Base-by-base conservation (phyloP, 2,113 vertebrate genomes). In the Rhegmatorhina hoffmannsi region DNA sequence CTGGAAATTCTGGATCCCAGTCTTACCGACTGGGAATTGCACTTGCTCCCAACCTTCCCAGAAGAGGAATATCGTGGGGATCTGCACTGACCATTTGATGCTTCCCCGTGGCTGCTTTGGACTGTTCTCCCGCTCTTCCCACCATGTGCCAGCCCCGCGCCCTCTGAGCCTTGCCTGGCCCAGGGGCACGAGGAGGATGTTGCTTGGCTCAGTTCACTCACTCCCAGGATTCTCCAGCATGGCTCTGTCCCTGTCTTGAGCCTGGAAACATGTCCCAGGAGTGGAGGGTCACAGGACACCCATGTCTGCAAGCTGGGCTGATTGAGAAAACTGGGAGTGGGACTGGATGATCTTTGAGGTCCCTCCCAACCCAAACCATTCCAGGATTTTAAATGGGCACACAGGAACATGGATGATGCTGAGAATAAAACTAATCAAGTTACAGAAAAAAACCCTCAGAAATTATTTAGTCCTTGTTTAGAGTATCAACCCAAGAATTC, bases 61-160 rank as follows among this genome's bases (percentile, higher is more conserved):
- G 78, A 59, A 58, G 49, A 60, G 44, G 24, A 58, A 81, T 47
- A 23, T 3, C 0, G 0, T 18, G 64, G 58, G 46, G 60, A 19
- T 87, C 24, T 55, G 36, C 53, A 2, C 11, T 1, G 25, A 26
- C 17, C 2, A 0, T 25, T 49, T 44, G 36, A 38, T 34, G 28
- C 13, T 29, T 75, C 67, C 60, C 9, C 2, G 1, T 0, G 55
- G 55, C 38, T 74, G 21, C 76, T 83, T 70, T 63, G 49, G 6
- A 2, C 10, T 46, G n/a, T 38, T 36, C 34, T 64, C 58, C 29
- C 26, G 14, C 44, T 49, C 17, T 10, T 49, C 3, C 7, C 14
- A 4, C 3, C 19, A 7, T 5, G 55, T 31, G 63, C 31, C 70
- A 58, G 29, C 38, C 56, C n/a, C 0, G 0, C 19, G 10, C 4